phyloP scores from a whole-genome alignment of 2,797 vertebrate species.

The Myotis planiceps region DNA sequence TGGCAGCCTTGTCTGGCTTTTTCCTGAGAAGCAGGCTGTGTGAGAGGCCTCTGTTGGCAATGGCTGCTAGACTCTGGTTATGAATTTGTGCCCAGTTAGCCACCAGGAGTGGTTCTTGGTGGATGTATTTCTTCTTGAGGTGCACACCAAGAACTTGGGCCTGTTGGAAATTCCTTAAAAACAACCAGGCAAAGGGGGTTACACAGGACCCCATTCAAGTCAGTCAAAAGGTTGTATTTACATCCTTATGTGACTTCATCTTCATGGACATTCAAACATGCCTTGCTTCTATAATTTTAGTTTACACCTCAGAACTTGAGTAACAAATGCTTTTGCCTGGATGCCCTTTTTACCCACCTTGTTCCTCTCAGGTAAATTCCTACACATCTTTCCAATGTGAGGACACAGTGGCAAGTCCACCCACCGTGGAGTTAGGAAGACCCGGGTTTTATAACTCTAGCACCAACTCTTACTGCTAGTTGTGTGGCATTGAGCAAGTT shows the following conservation, averaged over 20 bases:
- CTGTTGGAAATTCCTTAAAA: neutral
- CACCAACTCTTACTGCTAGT: neutral
- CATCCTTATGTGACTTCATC: neutral
- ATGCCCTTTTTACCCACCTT: neutral
- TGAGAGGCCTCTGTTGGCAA: neutral
- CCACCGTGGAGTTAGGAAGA: neutral
- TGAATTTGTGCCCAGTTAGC: neutral
- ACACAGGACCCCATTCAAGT: neutral
- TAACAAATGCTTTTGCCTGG: neutral
- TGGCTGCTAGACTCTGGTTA: neutral
- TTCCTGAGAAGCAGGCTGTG: neutral
- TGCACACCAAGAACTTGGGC: neutral
- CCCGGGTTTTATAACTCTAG: neutral
- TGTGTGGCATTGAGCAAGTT: neutral
- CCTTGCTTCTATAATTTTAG: neutral
- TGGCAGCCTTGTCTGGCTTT: neutral
- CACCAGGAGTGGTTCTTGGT: neutral
- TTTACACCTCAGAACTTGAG: neutral
- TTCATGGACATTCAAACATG: neutral
- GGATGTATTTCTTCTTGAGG: neutral
- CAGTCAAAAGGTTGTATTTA: neutral
- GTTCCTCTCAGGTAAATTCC: neutral
- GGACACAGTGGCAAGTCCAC: neutral
- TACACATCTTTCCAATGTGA: neutral
- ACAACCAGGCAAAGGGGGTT: neutral